A percentile compares a stretch with the other conserved stretches of the same genome.
Conservation (phyloP, 2,113 vertebrate genomes). For the Cololabis saira region DNA sequence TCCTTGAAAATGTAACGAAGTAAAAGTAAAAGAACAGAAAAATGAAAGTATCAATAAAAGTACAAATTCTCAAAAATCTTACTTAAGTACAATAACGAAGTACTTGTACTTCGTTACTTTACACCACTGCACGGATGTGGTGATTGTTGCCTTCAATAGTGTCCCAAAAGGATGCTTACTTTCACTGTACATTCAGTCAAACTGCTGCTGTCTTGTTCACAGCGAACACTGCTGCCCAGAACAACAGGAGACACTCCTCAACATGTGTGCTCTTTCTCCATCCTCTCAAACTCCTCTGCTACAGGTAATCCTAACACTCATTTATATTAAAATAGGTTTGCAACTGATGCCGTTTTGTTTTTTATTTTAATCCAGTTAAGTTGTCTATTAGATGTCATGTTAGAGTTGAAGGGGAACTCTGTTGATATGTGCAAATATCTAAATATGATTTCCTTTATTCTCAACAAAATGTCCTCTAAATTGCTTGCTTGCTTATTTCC, state of each 20-base stretch:
- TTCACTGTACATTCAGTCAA: background rate
- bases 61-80: no score
- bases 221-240: slow-evolving; percentile 94
- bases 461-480: slow-evolving; percentile 11
- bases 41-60: no score
- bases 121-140: background rate
- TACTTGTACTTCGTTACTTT: no score
- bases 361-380: background rate
- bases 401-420: background rate
- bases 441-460: background rate
- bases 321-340: background rate
- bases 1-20: no score
- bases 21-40: no score
- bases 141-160: background rate
- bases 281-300: slow-evolving; percentile 93
- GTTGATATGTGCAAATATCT: background rate
- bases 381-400: background rate
- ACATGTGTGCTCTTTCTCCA: slow-evolving; percentile 96
- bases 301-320: slow-evolving; percentile 82
- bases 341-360: background rate
- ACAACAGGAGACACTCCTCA: slow-evolving; percentile 93
- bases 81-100: no score
- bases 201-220: slow-evolving; percentile 9
- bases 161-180: background rate
- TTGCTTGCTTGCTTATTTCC: slow-evolving; percentile 32